These are phyloP conservation scores for Ischnura elegans DNA, from an alignment of 2,888 invertebrate species.

Conservation along the genomic window DNA sequence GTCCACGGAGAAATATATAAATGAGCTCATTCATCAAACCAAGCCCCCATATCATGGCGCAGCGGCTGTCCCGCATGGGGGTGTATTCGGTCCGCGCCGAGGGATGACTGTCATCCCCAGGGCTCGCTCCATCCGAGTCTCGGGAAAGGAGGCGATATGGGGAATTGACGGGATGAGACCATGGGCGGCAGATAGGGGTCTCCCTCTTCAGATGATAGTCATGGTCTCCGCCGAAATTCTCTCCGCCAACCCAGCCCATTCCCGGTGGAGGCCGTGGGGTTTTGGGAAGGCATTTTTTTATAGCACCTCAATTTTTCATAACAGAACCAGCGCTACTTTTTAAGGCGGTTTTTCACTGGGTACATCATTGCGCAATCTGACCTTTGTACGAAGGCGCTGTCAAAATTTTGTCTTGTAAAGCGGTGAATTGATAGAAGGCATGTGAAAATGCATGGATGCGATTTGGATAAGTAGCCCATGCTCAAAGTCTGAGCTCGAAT, in stretches of 20 bases:
- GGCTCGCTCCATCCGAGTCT: background rate
- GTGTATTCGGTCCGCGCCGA: background rate
- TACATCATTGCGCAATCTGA: too few species aligned
- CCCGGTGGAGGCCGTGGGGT: background rate
- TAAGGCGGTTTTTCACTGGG: too few species aligned
- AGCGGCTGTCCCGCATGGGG: background rate
- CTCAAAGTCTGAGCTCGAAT: too few species aligned
- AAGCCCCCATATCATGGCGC: background rate
- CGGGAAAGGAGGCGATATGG: background rate
- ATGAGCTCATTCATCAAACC: background rate
- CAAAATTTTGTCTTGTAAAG: too few species aligned
- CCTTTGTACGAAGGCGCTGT: too few species aligned
- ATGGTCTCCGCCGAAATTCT: background rate
- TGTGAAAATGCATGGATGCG: too few species aligned
- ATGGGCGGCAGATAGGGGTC: background rate
- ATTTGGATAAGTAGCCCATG: too few species aligned
- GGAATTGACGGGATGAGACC: background rate
- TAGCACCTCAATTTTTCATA: background rate
- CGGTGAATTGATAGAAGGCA: too few species aligned
- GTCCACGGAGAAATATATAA: background rate
- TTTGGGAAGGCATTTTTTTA: background rate
- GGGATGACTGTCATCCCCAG: background rate
- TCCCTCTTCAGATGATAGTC: background rate
- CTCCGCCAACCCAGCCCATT: background rate
- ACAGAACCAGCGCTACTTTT: too few species aligned